phyloP scores from a whole-genome alignment of 2,113 vertebrate species.

The Anguilla rostrata region DNA sequence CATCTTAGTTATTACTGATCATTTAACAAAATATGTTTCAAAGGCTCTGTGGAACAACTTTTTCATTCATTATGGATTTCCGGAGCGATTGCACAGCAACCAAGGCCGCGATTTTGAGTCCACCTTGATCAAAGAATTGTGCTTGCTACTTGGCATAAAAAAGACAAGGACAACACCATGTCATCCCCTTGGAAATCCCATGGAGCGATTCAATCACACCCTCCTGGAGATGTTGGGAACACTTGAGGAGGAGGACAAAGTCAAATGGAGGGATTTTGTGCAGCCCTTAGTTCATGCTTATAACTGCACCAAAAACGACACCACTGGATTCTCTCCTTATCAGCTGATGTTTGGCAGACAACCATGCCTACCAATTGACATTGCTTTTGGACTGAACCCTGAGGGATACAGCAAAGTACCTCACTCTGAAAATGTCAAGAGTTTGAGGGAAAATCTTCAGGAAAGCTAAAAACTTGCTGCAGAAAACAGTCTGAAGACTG shows the following conservation, averaged over 20 bases:
- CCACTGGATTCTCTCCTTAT: background rate
- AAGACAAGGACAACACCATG: background rate
- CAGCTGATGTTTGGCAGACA: too few species aligned
- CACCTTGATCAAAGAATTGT: slow-evolving; percentile 7
- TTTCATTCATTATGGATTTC: slow-evolving; percentile 23
- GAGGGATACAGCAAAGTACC: too few species aligned
- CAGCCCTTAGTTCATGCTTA: slow-evolving; percentile 28
- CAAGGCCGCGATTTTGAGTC: slow-evolving; percentile 18
- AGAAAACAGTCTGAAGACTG: too few species aligned
- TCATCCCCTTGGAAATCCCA: slow-evolving; percentile 27
- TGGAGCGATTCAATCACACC: slow-evolving; percentile 21
- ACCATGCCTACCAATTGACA: too few species aligned
- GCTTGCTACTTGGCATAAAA: too few species aligned
- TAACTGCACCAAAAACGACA: slow-evolving; percentile 30
- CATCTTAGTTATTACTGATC: slow-evolving; percentile 20
- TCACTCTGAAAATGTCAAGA: too few species aligned
- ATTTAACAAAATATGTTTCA: slow-evolving; percentile 25
- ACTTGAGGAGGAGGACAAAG: slow-evolving; percentile 25
- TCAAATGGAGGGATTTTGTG: slow-evolving; percentile 19
- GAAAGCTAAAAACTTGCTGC: too few species aligned
- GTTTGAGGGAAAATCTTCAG: too few species aligned
- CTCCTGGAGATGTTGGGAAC: slow-evolving; percentile 27
- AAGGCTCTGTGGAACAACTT: slow-evolving; percentile 20
- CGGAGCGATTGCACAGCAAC: background rate
- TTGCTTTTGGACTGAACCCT: too few species aligned